Evolutionary conservation across 2,113 vertebrate genomes (phyloP).

Genomic region (Sialia sialis): DNA sequence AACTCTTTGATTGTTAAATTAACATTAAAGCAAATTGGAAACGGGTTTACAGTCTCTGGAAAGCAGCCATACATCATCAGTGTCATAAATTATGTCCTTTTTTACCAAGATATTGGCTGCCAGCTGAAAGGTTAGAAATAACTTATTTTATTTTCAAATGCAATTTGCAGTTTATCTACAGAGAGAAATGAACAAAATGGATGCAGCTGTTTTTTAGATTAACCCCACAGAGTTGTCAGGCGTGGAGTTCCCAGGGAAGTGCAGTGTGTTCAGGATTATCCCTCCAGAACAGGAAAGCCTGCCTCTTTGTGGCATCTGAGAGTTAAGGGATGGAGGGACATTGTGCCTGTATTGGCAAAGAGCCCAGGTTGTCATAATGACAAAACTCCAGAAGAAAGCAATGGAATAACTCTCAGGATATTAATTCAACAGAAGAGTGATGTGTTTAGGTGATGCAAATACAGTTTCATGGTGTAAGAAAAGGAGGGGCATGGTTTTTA

Average conservation of each 20-base stretch:
- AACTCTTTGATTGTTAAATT: slow-evolving; percentile 20
- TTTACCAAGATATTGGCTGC: slow-evolving; percentile 47
- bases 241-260: slow-evolving; percentile 10
- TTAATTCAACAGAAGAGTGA: background rate
- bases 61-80: background rate
- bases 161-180: slow-evolving; percentile 69
- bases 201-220: slow-evolving; percentile 73
- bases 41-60: slow-evolving; percentile 1
- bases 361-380: background rate
- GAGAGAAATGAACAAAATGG: slow-evolving; percentile 70
- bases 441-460: background rate
- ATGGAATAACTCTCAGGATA: background rate
- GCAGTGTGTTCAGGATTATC: background rate
- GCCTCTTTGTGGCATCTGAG: background rate
- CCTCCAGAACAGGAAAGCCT: background rate
- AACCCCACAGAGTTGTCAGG: slow-evolving; percentile 36
- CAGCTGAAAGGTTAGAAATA: slow-evolving; percentile 65
- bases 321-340: background rate
- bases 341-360: background rate
- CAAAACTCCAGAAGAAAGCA: background rate
- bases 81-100: slow-evolving; percentile 29
- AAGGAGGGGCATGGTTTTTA: background rate
- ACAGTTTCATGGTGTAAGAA: background rate
- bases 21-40: slow-evolving; percentile 4
- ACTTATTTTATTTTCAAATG: slow-evolving; percentile 73